A percentile compares a stretch with the other conserved stretches of the same genome.
phyloP scores from a whole-genome alignment of 2,797 vertebrate species.

The Silurus lanzhouensis region DNA sequence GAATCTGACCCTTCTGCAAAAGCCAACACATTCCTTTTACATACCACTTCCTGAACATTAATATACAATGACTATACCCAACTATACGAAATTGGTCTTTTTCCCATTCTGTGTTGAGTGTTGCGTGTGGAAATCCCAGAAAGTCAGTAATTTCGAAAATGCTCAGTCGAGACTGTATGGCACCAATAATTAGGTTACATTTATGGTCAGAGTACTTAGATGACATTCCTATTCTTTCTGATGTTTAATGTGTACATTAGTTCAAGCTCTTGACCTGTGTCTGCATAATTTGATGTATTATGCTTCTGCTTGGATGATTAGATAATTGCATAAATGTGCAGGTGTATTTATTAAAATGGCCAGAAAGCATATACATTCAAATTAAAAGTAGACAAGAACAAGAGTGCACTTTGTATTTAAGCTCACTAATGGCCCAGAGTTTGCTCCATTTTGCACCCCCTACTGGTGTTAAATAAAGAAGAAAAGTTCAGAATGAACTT shows the following conservation, averaged over 20 bases:
- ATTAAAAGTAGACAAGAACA: not conserved
- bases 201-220: not conserved
- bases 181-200: not conserved
- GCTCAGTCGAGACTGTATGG: not conserved
- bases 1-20: too few species aligned
- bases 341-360: not conserved
- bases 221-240: not conserved
- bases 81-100: not conserved
- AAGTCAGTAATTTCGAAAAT: not conserved
- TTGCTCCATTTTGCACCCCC: not conserved
- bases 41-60: too few species aligned
- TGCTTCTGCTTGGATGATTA: not conserved
- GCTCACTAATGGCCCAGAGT: not conserved
- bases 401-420: not conserved
- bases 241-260: not conserved
- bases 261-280: not conserved
- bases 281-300: not conserved
- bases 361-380: not conserved
- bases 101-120: not conserved
- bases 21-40: too few species aligned
- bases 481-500: not conserved
- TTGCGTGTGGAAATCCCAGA: not conserved
- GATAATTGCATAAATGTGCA: not conserved
- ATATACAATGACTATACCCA: too few species aligned
- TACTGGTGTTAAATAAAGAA: not conserved